Evolutionary conservation across 1,140 invertebrate species (phyloP).

Genomic region (Charaxes varanes): DNA sequence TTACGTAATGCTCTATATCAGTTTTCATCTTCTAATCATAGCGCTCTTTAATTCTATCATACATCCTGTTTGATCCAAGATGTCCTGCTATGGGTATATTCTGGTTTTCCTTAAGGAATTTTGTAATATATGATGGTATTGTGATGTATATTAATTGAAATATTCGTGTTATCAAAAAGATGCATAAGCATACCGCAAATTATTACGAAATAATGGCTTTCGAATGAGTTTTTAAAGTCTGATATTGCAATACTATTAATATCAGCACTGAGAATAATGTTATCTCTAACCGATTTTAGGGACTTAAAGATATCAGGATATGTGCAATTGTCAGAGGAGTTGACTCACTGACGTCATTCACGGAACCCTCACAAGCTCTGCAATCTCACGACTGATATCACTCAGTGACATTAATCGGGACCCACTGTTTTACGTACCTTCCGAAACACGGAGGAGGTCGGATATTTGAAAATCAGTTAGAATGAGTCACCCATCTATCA

Average conservation of each 20-base stretch:
- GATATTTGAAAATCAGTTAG: too few relatives aligned
- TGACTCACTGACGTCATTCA: too few relatives aligned
- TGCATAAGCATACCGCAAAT: conserved; percentile 14
- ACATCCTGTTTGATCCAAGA: conserved; percentile 15
- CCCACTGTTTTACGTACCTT: too few relatives aligned
- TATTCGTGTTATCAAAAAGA: conserved; percentile 14
- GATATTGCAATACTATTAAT: conserved; percentile 14
- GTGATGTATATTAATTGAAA: conserved; percentile 13
- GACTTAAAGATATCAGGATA: too few relatives aligned
- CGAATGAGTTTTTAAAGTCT: conserved; percentile 23
- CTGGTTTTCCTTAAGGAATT: conserved; percentile 22
- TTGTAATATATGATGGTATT: conserved; percentile 16
- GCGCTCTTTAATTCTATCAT: conserved; percentile 15
- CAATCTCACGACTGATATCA: too few relatives aligned
- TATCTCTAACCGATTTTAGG: too few relatives aligned
- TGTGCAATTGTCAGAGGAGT: conserved; percentile 25
- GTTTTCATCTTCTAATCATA: conserved; percentile 26
- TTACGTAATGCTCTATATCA: conserved; percentile 24
- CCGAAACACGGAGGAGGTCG: too few relatives aligned
- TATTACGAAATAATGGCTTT: conserved; percentile 16
- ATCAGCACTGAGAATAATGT: too few relatives aligned
- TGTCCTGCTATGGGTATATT: conserved; percentile 24
- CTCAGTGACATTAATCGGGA: too few relatives aligned
- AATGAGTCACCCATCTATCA: too few relatives aligned
- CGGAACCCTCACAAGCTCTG: too few relatives aligned